Conservation (phyloP, 2,113 vertebrate species). For the Cyrtonyx montezumae region DNA sequence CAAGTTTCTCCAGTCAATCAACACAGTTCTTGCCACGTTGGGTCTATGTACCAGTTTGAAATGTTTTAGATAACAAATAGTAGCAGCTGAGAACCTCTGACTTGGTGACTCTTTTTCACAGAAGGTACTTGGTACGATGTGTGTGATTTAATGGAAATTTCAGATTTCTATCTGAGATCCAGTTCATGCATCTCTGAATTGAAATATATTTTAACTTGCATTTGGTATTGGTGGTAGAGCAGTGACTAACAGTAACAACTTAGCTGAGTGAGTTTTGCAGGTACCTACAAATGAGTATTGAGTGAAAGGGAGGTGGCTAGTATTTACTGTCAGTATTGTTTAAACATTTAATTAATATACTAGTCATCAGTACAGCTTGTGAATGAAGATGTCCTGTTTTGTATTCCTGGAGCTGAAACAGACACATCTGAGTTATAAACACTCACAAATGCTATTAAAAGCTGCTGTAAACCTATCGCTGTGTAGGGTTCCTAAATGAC, state of each 20-base stretch:
- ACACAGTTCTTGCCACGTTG: background rate
- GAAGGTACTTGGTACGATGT: accelerated
- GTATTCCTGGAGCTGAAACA: background rate
- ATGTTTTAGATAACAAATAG: background rate
- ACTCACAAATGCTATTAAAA: background rate
- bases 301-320: background rate
- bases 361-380: background rate
- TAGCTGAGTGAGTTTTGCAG: background rate
- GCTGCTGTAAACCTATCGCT: background rate
- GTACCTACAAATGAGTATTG: background rate
- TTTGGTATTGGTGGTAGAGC: background rate
- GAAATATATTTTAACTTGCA: background rate
- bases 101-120: background rate
- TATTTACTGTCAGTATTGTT: background rate
- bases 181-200: background rate
- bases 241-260: background rate
- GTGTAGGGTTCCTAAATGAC: background rate
- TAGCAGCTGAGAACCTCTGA: background rate
- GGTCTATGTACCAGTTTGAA: accelerated
- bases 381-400: background rate
- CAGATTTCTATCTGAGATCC: background rate
- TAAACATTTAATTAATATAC: background rate
- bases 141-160: accelerated
- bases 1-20: background rate
- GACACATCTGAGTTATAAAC: background rate